Evolutionary conservation across 2,797 vertebrate genomes (phyloP).

Genomic region (Chelon labrosus): DNA sequence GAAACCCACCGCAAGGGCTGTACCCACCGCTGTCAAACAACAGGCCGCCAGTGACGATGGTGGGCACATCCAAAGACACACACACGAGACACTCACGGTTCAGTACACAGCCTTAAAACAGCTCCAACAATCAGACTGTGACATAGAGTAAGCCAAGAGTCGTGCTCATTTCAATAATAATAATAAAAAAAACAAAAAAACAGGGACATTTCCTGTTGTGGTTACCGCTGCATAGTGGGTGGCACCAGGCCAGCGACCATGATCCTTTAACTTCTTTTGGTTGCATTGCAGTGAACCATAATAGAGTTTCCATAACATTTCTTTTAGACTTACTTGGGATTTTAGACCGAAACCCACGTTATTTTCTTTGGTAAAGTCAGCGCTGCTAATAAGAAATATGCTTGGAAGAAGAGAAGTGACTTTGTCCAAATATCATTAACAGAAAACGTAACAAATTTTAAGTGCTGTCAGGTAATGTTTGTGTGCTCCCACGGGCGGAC

Average conservation of each 20-base stretch:
- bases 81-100: conserved; percentile 13
- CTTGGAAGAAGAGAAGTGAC: not conserved
- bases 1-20: conserved; percentile 92
- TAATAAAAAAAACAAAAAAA: conserved; percentile 4
- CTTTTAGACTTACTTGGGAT: conserved; percentile 8
- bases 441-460: conserved; percentile 15
- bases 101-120: conserved; percentile 21
- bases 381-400: not conserved
- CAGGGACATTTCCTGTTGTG: conserved; percentile 55
- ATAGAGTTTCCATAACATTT: conserved; percentile 12
- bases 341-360: conserved; percentile 11
- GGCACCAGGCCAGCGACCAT: conserved; percentile 51
- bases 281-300: conserved; percentile 40
- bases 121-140: conserved; percentile 17
- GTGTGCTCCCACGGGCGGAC: conserved; percentile 43
- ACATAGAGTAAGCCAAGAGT: conserved; percentile 30
- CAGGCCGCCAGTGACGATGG: conserved; percentile 92
- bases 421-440: conserved; percentile 3
- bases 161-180: conserved; percentile 31
- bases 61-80: conserved; percentile 61
- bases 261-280: conserved; percentile 42
- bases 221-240: conserved; percentile 33
- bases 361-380: conserved; percentile 21
- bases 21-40: conserved; percentile 93
- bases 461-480: conserved; percentile 52